These are phyloP conservation scores for Todiramphus chloris DNA, from an alignment of 2,113 vertebrate genomes.

Conservation along the genomic window DNA sequence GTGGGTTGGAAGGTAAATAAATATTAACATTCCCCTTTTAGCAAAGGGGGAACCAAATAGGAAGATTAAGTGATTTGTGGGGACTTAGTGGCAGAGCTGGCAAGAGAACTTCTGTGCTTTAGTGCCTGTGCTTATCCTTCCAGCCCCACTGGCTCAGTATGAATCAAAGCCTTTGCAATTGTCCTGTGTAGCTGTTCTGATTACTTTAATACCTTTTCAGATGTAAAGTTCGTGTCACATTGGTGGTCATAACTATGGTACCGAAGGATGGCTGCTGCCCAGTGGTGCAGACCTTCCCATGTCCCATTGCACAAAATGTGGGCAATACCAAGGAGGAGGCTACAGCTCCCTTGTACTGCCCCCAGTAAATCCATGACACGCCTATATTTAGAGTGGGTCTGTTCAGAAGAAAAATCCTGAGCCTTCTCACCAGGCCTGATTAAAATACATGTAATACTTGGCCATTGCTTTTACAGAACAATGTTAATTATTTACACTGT, in stretches of 20 bases:
- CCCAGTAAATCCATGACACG: background rate
- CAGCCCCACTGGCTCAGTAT: background rate
- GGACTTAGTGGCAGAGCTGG: constrained; percentile 28
- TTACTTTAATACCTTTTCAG: background rate
- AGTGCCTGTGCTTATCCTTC: background rate
- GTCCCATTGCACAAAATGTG: background rate
- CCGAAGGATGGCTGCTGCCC: background rate
- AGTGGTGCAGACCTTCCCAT: background rate
- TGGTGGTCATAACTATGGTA: accelerated
- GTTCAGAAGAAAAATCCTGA: background rate
- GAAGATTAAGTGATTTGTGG: constrained; percentile 49
- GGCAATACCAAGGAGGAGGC: background rate
- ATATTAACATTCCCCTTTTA: constrained; percentile 46
- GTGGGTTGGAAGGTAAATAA: constrained; percentile 38
- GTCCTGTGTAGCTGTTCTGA: background rate
- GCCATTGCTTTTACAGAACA: background rate
- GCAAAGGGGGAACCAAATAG: background rate
- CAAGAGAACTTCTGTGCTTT: background rate
- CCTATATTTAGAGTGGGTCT: background rate
- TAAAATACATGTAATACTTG: background rate
- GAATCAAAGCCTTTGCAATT: background rate
- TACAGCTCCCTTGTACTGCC: background rate
- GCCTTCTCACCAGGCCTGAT: background rate
- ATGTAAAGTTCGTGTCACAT: background rate
- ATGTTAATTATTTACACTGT: background rate